phyloP scores from a whole-genome alignment of 2,113 vertebrate genomes.

The Petroica traversi region DNA sequence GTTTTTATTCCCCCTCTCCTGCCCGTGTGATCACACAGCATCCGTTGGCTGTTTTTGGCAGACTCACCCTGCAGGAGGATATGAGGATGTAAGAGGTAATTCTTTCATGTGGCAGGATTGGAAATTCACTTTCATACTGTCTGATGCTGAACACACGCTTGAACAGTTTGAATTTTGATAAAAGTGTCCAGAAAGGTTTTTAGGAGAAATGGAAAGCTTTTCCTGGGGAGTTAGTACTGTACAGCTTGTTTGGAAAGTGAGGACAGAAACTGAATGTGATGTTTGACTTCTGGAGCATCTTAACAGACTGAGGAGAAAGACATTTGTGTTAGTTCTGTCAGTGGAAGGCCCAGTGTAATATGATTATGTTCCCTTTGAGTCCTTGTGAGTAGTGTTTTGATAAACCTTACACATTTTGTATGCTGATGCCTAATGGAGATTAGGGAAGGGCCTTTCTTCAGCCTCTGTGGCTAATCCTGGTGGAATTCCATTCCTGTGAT shows the following conservation, averaged over 20 bases:
- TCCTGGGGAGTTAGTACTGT: background rate
- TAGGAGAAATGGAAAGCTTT: background rate
- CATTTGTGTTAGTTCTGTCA: background rate
- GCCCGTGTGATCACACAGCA: background rate
- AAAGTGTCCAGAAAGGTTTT: background rate
- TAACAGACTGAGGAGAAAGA: background rate
- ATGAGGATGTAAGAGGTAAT: background rate
- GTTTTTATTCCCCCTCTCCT: background rate
- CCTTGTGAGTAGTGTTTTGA: background rate
- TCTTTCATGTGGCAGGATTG: background rate
- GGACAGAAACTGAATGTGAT: background rate
- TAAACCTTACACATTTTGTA: background rate
- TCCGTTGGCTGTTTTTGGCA: background rate
- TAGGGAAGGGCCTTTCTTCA: background rate
- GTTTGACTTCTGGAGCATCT: fast-evolving
- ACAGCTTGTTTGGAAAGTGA: background rate
- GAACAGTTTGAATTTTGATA: background rate
- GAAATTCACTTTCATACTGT: background rate
- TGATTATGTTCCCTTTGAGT: background rate
- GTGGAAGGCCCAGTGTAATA: background rate
- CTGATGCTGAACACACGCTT: background rate
- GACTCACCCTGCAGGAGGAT: background rate
- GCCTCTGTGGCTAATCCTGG: background rate
- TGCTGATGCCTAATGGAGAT: background rate
- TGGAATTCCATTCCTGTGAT: conserved; percentile 32